phyloP scores from a whole-genome alignment of 2,113 vertebrate genomes.

The Nerophis lumbriciformis region DNA sequence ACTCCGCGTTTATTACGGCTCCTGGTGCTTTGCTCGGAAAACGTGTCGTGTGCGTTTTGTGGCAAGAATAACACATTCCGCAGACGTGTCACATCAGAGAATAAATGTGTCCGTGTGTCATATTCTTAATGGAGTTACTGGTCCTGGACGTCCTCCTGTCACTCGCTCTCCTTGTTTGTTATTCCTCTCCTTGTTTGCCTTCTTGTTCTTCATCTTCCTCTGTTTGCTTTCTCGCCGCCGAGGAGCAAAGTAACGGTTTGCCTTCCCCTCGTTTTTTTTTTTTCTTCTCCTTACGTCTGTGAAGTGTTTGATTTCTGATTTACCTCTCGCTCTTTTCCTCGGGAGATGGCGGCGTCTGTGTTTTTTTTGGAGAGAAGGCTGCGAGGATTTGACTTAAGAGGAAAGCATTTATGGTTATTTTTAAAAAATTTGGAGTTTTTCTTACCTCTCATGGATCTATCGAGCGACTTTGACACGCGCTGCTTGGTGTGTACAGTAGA shows the following conservation, averaged over 20 bases:
- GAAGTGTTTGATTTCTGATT: constrained; percentile 47
- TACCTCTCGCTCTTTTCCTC: constrained; percentile 36
- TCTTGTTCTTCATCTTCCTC: constrained; percentile 24
- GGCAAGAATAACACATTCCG: constrained; percentile 18
- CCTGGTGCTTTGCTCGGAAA: constrained; percentile 8
- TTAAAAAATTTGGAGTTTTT: constrained; percentile 38
- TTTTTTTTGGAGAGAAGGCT: constrained; percentile 23
- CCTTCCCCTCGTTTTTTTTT: constrained; percentile 36
- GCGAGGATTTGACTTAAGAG: constrained; percentile 24
- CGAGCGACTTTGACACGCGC: constrained; percentile 47
- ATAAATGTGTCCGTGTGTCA: constrained; percentile 11
- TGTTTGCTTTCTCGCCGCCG: constrained; percentile 30
- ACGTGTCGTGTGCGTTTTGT: constrained; percentile 16
- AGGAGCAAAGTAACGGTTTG: constrained; percentile 41
- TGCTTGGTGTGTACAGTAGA: constrained; percentile 30
- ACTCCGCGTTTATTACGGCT: constrained; percentile 13
- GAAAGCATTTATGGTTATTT: constrained; percentile 44
- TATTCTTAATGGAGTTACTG: constrained; percentile 18
- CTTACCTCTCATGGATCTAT: constrained; percentile 38
- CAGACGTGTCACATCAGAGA: constrained; percentile 20
- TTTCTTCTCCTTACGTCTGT: constrained; percentile 3
- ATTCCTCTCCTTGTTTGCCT: constrained; percentile 30
- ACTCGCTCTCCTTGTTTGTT: constrained; percentile 4
- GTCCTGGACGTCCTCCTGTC: constrained; percentile 29
- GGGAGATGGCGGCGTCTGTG: constrained; percentile 39